Base-by-base conservation (phyloP, 2,797 vertebrate genomes). In the Craterocephalus amniculus region DNA sequence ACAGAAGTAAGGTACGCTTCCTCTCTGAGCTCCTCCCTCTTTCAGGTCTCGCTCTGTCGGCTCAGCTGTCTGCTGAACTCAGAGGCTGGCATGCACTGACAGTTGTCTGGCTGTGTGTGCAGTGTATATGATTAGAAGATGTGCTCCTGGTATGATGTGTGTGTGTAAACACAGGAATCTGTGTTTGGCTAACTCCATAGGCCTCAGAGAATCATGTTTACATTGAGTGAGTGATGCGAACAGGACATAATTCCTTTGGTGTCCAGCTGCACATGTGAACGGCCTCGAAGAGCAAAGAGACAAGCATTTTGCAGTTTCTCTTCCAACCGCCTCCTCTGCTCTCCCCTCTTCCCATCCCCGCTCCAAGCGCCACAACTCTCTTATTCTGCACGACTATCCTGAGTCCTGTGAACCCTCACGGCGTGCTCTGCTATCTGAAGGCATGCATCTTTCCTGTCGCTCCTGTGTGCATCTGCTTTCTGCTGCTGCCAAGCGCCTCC, bases 201-300 rank as follows among this genome's bases (percentile, higher is more conserved):
- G 82, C 77, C 63, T 1, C 80, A 20, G 87, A 91, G 85, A 86
- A 85, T 89, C 89, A 58, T 93, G 91, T 94, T 93, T 93, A 94
- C 70, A 87, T 63, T 80, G 64, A 35, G 65, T 58, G 78, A 89
- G 80, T 57, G 83, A 88, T 83, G 68, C 63, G 70, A 86, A 79
- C 79, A 56, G 81, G 78, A 87, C 84, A 67, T 66, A 31, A 67
- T 84, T 88, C 76, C 88, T 85, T 74, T 78, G 85, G 83, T 63
- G 88, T 86, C 85, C 87, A 90, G 90, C 85, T 91, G 90, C 82
- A 74, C 76, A 71, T 76, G 74, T 59, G 74, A 62, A 84, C 64
- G 75, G 72, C 80, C 82, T 64, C n/a, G 58, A 70, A 66, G 76
- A 76, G 82, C 72, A 56, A 65, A 51, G 13, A 85, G 68, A 89